A percentile compares a stretch with the other conserved stretches of the same genome.
Conservation (phyloP, 2,113 vertebrate species). For the Paralichthys olivaceus region DNA sequence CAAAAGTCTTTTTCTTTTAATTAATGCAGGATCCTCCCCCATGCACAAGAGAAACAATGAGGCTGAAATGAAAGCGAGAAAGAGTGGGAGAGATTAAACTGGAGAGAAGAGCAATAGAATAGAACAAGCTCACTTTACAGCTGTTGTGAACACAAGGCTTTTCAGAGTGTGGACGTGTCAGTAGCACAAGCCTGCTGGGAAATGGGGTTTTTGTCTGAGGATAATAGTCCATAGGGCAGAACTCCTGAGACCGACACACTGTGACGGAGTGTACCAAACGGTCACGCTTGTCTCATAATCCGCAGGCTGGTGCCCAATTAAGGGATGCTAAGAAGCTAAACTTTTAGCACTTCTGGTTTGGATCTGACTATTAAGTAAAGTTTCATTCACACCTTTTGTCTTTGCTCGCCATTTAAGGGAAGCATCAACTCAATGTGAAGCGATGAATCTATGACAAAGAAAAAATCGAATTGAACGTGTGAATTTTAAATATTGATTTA, state of each 20-base stretch:
- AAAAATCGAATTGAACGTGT: background rate
- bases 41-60: slow-evolving; percentile 44
- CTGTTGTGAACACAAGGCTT: slow-evolving; percentile 71
- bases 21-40: slow-evolving; percentile 52
- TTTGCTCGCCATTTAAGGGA: background rate
- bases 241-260: slow-evolving; percentile 52
- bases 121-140: slow-evolving; percentile 68
- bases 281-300: slow-evolving; percentile 46
- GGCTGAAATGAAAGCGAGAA: slow-evolving; percentile 53
- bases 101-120: slow-evolving; percentile 48
- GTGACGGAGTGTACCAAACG: slow-evolving; percentile 39
- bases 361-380: background rate
- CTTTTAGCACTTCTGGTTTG: slow-evolving; percentile 1
- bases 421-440: background rate
- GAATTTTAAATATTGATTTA: background rate
- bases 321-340: slow-evolving; percentile 41
- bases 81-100: slow-evolving; percentile 51
- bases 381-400: background rate
- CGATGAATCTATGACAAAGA: background rate
- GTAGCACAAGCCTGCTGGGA: slow-evolving; percentile 80
- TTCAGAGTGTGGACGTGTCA: slow-evolving; percentile 67
- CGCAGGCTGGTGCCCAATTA: slow-evolving; percentile 51
- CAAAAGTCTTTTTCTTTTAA: slow-evolving; percentile 69
- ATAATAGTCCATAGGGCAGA: slow-evolving; percentile 70
- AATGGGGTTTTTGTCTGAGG: slow-evolving; percentile 68